phyloP scores from a whole-genome alignment of 2,113 vertebrate genomes.

The Cephalopterus ornatus region DNA sequence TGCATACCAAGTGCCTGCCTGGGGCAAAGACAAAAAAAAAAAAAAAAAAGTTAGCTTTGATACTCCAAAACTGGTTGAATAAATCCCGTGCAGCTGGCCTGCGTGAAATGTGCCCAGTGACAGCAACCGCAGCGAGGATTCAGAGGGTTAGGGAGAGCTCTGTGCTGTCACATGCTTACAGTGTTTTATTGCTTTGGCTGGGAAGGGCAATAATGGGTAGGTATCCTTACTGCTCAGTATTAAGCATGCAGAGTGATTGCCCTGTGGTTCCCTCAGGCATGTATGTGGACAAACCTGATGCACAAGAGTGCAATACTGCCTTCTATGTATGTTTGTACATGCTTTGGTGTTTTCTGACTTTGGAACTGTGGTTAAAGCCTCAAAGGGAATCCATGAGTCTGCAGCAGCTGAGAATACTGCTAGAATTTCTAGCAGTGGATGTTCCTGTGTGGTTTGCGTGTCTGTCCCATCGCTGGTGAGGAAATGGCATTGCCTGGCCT shows the following conservation, averaged over 20 bases:
- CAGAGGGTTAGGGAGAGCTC: background rate
- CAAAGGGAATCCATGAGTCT: background rate
- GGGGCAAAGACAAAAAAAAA: background rate
- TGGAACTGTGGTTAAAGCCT: background rate
- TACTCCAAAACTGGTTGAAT: constrained; percentile 22
- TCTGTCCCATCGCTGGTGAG: background rate
- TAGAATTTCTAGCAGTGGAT: background rate
- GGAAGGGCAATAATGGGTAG: background rate
- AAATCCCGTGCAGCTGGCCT: constrained; percentile 61
- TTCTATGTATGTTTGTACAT: background rate
- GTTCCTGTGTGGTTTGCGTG: background rate
- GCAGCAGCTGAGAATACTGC: background rate
- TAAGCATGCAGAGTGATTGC: background rate
- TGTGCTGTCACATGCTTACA: background rate
- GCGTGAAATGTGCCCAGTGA: constrained; percentile 25
- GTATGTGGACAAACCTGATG: background rate
- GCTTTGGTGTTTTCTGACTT: background rate
- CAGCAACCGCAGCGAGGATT: background rate
- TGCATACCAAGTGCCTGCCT: constrained; percentile 17
- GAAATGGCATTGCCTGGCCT: background rate
- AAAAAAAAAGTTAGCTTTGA: constrained; percentile 22
- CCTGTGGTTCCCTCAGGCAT: background rate
- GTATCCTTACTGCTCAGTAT: background rate
- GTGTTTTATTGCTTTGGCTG: constrained; percentile 7
- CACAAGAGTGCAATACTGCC: background rate